A percentile compares a stretch with the other conserved stretches of the same genome.
Evolutionary conservation across 92 coral and sea anemone genomes (phyloP).

Genomic region (Bergia puertoricense): DNA sequence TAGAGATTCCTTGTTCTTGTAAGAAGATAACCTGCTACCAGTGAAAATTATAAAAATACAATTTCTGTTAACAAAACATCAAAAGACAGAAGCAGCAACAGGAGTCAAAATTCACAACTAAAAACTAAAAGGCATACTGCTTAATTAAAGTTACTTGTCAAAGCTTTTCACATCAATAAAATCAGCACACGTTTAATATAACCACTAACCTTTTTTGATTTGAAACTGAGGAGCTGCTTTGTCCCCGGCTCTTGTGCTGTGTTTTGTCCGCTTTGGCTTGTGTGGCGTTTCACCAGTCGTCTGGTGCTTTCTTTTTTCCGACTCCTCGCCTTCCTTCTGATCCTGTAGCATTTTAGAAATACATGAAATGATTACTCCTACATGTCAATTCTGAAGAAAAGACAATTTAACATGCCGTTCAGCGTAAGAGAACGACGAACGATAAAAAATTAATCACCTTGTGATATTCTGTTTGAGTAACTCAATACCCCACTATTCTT

Average conservation of each 20-base stretch:
- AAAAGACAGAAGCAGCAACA: no score
- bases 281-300: slow-evolving; percentile 12
- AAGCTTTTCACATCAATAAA: no score
- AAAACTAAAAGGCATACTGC: no score
- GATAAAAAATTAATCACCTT: background rate
- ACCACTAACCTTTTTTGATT: background rate
- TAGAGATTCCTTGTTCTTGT: no score
- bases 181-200: no score
- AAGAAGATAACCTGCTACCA: no score
- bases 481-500: background rate
- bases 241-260: background rate
- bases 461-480: background rate
- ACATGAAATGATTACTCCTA: background rate
- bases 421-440: background rate
- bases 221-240: background rate
- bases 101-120: no score
- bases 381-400: background rate
- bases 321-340: background rate
- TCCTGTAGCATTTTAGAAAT: background rate
- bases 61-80: no score
- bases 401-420: background rate
- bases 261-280: background rate
- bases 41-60: no score
- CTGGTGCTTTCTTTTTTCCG: background rate
- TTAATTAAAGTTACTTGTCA: no score